Conservation (phyloP, 2,888 invertebrate genomes). For the Octonoba sinensis region DNA sequence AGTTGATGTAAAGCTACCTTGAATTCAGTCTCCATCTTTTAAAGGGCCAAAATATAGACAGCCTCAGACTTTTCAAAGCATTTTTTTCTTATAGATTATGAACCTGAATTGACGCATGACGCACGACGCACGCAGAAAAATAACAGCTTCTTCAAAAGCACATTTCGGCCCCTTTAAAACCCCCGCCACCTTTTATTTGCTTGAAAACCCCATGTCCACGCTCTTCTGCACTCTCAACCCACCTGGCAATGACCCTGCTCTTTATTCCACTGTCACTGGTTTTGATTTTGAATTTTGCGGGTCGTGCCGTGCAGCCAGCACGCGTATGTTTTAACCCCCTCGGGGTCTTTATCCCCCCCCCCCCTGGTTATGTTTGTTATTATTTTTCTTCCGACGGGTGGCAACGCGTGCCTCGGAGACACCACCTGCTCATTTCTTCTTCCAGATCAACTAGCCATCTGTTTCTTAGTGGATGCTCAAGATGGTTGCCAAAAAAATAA, state of each 20-base stretch:
- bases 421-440: slow-evolving; percentile 39
- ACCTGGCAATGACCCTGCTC: slow-evolving; percentile 50
- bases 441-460: slow-evolving; percentile 32
- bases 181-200: too few relatives aligned
- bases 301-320: slow-evolving; percentile 36
- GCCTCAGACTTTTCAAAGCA: too few relatives aligned
- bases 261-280: slow-evolving; percentile 40
- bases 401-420: slow-evolving; percentile 46
- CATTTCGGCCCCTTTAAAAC: too few relatives aligned
- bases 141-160: too few relatives aligned
- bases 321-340: slow-evolving; percentile 21
- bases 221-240: neutral
- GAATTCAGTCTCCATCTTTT: too few relatives aligned
- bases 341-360: slow-evolving; percentile 2
- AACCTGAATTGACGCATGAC: too few relatives aligned
- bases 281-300: slow-evolving; percentile 18
- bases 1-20: too few relatives aligned
- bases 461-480: slow-evolving; percentile 9
- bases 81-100: too few relatives aligned
- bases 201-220: too few relatives aligned
- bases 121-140: too few relatives aligned
- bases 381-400: slow-evolving; percentile 24
- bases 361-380: slow-evolving; percentile 18
- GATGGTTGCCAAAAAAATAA: slow-evolving; percentile 12
- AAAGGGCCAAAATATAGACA: too few relatives aligned